These are phyloP conservation scores for Hydrotaea cyrtoneurina DNA, from an alignment of 2,888 invertebrate species.

Conservation along the genomic window DNA sequence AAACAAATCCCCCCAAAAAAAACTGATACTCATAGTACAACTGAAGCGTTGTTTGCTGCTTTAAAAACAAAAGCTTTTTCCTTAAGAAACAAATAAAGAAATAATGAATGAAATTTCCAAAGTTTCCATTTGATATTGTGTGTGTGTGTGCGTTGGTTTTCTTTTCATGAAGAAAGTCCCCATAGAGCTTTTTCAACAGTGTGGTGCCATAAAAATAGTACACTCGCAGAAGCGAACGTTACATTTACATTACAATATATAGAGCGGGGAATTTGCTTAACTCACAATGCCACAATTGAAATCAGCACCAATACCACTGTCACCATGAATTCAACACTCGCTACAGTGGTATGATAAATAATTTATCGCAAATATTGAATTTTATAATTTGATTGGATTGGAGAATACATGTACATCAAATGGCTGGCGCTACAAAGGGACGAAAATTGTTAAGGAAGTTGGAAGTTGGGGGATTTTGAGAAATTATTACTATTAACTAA, in stretches of 20 bases:
- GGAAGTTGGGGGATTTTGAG: too few species aligned
- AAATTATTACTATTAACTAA: too few species aligned
- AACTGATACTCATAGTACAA: too few species aligned
- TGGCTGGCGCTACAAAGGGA: too few species aligned
- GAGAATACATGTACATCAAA: too few species aligned
- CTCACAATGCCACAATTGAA: neutral
- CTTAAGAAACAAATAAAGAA: neutral
- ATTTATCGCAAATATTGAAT: too few species aligned
- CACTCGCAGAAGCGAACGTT: neutral
- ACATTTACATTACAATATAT: neutral
- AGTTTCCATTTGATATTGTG: neutral
- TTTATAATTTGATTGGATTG: too few species aligned
- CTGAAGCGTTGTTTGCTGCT: too few species aligned
- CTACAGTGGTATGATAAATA: neutral
- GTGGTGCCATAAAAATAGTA: slow-evolving; percentile 1
- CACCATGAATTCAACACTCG: neutral
- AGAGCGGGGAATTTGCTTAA: neutral
- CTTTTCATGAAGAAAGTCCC: neutral
- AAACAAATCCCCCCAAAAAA: too few species aligned
- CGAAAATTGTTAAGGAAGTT: too few species aligned
- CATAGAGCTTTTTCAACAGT: slow-evolving; percentile 38
- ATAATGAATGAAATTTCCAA: slow-evolving; percentile 23
- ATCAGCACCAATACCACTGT: neutral
- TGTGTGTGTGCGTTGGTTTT: neutral
- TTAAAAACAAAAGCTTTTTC: neutral